A percentile compares a stretch with the other conserved stretches of the same genome.
Evolutionary conservation across 1,140 invertebrate genomes (phyloP).

Genomic region (Sweltsa coloradensis): DNA sequence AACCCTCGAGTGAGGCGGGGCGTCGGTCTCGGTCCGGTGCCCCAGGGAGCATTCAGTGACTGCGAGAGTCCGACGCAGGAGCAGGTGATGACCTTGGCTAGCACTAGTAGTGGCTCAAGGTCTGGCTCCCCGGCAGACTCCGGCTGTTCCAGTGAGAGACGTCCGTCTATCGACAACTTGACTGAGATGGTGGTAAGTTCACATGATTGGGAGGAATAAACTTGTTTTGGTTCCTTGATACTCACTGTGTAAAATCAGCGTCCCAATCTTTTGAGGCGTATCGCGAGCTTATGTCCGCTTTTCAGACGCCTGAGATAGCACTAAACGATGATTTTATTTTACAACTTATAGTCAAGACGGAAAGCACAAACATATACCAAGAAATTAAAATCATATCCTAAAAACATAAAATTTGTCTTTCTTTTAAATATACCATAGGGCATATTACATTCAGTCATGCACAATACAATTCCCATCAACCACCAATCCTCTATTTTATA

Average conservation of each 20-base stretch:
- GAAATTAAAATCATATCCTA: too few species aligned
- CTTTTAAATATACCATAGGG: too few species aligned
- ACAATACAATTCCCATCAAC: too few species aligned
- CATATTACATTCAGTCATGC: too few species aligned
- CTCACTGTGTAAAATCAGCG: not conserved
- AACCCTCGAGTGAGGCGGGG: too few species aligned
- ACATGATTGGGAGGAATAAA: too few species aligned
- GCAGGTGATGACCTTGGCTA: slow-evolving; percentile 28
- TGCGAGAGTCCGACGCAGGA: slow-evolving; percentile 37
- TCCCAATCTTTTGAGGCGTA: not conserved
- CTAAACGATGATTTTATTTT: slow-evolving; percentile 20
- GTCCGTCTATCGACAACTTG: slow-evolving; percentile 44
- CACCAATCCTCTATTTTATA: too few species aligned
- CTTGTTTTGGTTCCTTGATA: not conserved
- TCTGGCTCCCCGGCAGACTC: slow-evolving; percentile 45
- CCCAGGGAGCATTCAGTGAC: too few species aligned
- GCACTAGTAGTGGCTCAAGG: slow-evolving; percentile 29
- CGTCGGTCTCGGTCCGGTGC: too few species aligned
- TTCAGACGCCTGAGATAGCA: not conserved
- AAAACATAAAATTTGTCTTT: too few species aligned
- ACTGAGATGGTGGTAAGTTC: slow-evolving; percentile 49
- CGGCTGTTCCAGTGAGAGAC: slow-evolving; percentile 45
- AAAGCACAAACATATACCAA: too few species aligned
- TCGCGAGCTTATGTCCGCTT: not conserved
- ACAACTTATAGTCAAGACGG: too few species aligned